Percentiles rank a stretch among this genome's conserved stretches.
Conservation (phyloP, 2,888 invertebrate species). For the Amphipoea lucens region DNA sequence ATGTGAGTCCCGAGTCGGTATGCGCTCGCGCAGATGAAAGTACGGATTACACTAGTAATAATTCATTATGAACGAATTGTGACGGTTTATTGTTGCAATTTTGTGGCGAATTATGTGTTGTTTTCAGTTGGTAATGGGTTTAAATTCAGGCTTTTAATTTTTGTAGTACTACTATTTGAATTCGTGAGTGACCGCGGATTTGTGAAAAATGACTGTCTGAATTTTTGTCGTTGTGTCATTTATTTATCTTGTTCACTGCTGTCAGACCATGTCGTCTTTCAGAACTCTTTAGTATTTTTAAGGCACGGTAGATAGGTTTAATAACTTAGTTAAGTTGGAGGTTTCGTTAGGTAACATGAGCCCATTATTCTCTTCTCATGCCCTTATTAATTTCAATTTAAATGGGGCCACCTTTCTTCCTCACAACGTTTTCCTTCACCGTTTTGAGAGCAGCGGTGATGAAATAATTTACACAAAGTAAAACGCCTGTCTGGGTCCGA, state of each 20-base stretch:
- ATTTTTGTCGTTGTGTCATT: neutral
- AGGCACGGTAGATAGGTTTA: neutral
- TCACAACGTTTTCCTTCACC: too few species aligned
- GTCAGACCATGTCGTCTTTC: neutral
- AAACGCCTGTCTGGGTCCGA: too few species aligned
- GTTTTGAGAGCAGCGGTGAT: too few species aligned
- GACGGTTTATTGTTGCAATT: slow-evolving; percentile 47
- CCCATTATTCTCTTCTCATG: neutral
- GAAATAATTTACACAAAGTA: too few species aligned
- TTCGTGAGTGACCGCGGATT: neutral
- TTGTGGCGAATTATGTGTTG: slow-evolving; percentile 15
- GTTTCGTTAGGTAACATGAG: neutral
- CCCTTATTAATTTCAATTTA: neutral
- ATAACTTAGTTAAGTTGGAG: neutral
- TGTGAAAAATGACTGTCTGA: neutral
- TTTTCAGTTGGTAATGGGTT: slow-evolving; percentile 28
- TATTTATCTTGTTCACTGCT: neutral
- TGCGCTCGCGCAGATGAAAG: slow-evolving; percentile 67
- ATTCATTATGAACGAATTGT: slow-evolving; percentile 58
- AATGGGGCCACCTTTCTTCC: neutral
- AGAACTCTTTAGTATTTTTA: neutral
- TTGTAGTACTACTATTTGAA: neutral
- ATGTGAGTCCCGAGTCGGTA: slow-evolving; percentile 61
- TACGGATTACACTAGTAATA: slow-evolving; percentile 61
- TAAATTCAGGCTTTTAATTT: slow-evolving; percentile 25